Conservation (phyloP, 92 coral and sea anemone species). For the Phenganax subtilis region DNA sequence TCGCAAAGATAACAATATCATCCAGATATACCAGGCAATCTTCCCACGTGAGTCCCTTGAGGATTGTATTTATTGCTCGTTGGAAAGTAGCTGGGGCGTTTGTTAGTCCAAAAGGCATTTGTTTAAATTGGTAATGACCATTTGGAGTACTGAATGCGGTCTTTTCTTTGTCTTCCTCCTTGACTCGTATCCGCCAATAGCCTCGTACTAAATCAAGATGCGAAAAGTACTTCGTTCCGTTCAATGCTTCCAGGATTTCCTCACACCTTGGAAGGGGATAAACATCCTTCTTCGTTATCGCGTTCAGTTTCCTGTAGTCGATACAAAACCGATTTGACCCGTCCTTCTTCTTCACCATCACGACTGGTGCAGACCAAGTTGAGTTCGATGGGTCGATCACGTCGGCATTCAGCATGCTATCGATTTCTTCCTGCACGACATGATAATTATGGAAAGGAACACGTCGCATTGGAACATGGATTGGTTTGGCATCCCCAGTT, state of each 20-base stretch:
- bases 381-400: slow-evolving; percentile 36
- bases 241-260: slow-evolving; percentile 39
- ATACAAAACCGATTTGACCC: slow-evolving; percentile 25
- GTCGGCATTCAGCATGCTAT: slow-evolving; percentile 23
- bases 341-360: slow-evolving; percentile 33
- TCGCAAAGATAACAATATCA: slow-evolving; percentile 43
- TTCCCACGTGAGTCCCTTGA: slow-evolving; percentile 45
- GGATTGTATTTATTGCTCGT: slow-evolving; percentile 38
- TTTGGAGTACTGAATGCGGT: slow-evolving; percentile 44
- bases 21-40: slow-evolving; percentile 49
- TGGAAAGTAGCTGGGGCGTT: slow-evolving; percentile 44
- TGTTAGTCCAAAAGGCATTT: slow-evolving; percentile 6
- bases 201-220: too few species aligned
- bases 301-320: slow-evolving; percentile 32
- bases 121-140: slow-evolving; percentile 43
- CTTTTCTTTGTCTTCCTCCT: background rate
- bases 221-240: background rate
- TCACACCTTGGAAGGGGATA: slow-evolving; percentile 38
- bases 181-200: too few species aligned
- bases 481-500: too few species aligned
- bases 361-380: slow-evolving; percentile 43
- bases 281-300: slow-evolving; percentile 31
- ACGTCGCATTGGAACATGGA: too few species aligned
- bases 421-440: background rate
- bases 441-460: too few species aligned